Base-by-base conservation (phyloP, 2,797 vertebrate genomes). In the Bradypodion pumilum region DNA sequence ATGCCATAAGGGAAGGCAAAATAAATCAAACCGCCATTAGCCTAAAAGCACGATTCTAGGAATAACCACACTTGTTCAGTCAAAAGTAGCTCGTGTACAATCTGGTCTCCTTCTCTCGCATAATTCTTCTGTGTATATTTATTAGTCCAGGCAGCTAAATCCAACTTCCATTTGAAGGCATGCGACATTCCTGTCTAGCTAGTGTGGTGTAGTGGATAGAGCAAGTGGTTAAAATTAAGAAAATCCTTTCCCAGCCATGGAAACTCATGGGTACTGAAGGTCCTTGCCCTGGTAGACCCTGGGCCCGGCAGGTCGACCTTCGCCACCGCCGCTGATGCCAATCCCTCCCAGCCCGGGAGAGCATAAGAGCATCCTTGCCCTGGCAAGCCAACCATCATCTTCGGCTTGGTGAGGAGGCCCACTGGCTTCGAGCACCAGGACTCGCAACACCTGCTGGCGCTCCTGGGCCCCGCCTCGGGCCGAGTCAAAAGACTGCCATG, bases 41-140 rank as follows among this genome's bases (percentile, higher is more conserved):
- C 63, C 76, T 69, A 3, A 79, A 66, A 86, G 85, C 84, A 85
- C 86, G 90, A 56, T 74, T 88, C 72, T 78, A 74, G 2, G 40
- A 89, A 87, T 52, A 86, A 83, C 42, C 85, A 60, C 84, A 79
- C 78, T 12, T 27, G 78, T 85, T 85, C 77, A 29, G 82, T 89
- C 72, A 78, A 75, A 66, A 73, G 0, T 40, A 37, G n/a, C 12
- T 49, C 9, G 62, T 27, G 59, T 42, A 16, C 42, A 74, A 23
- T 73, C 63, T 16, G 29, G 46, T 83, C 46, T 56, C 46, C 56
- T 1, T 75, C 25, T 65, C 66, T 78, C 65, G 6, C 46, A 65
- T 63, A 62, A 0, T 9, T 19, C 52, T 21, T 44, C 27, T 35
- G 42, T n/a, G 35, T 29, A 23, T 32, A 13, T 49, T 12, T 19